These are phyloP conservation scores for Arenaria interpres DNA, from an alignment of 2,113 vertebrate genomes.

Conservation along the genomic window DNA sequence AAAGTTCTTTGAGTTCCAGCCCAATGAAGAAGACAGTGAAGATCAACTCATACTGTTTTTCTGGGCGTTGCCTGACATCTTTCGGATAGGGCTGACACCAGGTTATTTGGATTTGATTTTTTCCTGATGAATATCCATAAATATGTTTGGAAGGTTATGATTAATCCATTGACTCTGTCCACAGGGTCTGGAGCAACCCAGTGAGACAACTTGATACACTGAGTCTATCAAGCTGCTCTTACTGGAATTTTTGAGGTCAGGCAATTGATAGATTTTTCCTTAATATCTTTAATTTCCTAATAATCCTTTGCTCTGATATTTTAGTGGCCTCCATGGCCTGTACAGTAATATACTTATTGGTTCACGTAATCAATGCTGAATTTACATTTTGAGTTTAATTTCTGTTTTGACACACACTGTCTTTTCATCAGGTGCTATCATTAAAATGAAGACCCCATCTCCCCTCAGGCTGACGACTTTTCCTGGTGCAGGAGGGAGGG, in stretches of 20 bases:
- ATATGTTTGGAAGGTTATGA: neutral
- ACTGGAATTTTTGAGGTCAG: neutral
- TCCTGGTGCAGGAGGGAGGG: neutral
- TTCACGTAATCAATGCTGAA: rapidly evolving
- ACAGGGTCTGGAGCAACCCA: neutral
- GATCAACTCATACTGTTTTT: rapidly evolving
- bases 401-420: neutral
- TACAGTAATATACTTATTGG: neutral
- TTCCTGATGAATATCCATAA: neutral
- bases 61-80: neutral
- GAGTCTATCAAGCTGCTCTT: neutral
- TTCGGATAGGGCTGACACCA: neutral
- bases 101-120: rapidly evolving
- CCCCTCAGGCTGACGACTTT: neutral
- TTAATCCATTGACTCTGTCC: neutral
- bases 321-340: neutral
- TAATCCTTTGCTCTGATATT: neutral
- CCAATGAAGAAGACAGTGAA: rapidly evolving
- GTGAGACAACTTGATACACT: rapidly evolving
- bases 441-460: neutral
- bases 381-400: neutral
- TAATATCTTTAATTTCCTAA: neutral
- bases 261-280: neutral
- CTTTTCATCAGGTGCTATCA: neutral
- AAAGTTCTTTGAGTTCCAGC: neutral